Conservation (phyloP, 2,113 vertebrate species). For the Pontoporia blainvillei region DNA sequence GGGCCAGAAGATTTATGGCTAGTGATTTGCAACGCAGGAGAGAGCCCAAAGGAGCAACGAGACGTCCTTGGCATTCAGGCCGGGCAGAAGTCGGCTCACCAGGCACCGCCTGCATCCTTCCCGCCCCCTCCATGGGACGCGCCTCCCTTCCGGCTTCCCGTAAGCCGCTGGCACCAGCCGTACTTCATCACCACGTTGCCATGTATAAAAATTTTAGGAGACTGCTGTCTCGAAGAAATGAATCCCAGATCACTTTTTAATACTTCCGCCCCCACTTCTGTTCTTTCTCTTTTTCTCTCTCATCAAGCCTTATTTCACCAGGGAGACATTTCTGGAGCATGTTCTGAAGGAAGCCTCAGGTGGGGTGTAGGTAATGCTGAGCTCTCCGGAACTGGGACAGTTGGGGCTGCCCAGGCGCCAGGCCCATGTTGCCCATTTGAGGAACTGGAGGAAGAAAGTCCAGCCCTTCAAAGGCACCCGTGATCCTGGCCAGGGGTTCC, state of each 20-base stretch:
- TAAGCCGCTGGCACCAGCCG: not conserved
- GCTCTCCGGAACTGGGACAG: fast-evolving
- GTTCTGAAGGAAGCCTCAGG: not conserved
- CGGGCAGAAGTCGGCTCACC: fast-evolving
- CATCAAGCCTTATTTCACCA: not conserved
- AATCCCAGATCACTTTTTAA: not conserved
- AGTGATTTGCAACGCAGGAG: not conserved
- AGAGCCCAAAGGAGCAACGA: not conserved
- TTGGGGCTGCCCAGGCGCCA: not conserved
- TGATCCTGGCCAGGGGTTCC: not conserved
- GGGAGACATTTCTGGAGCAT: not conserved
- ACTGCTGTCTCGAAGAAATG: not conserved
- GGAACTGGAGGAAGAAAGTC: not conserved
- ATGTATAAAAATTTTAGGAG: conserved; percentile 1
- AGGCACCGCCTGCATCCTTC: not conserved
- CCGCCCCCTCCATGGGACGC: fast-evolving
- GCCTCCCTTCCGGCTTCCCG: not conserved
- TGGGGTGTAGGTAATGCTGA: fast-evolving
- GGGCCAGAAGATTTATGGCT: not conserved
- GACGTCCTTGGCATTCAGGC: conserved; percentile 13
- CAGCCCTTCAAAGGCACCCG: not conserved
- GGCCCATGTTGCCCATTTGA: not conserved
- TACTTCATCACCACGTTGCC: not conserved
- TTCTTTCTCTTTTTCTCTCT: not conserved
- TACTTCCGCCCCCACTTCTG: not conserved